Evolutionary conservation across 2,113 vertebrate species (phyloP), one percentile per base, ranked within the genome.

Genomic region (Tetrax tetrax): DNA sequence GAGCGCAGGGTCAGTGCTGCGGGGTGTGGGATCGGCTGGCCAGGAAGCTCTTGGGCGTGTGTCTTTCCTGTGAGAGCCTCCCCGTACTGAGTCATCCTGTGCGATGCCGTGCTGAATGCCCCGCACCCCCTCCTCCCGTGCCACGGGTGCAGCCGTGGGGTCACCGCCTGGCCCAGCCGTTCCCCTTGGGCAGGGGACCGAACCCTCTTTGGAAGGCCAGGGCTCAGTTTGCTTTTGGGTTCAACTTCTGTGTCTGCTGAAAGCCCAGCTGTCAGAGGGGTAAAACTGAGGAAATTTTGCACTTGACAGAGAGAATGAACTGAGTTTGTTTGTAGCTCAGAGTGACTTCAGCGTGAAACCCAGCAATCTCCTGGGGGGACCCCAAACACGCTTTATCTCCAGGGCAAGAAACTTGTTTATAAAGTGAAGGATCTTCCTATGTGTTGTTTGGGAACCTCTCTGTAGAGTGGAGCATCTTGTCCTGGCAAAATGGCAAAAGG

Each of bases 1-100:
- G 50, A 85, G 63, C 0, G 0, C 68, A 22, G 76, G 85, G 65
- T 89, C 61, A 19, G 72, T 16, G 61, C 60, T 0, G 13, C 2
- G 3, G 86, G 77, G 63, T 93, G 96, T 92, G 90, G 86, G 91
- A 96, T 89, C 0, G 3, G 80, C 61, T 0, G 2, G 70, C 80
- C 93, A 96, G 95, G 96, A 97, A 97, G 90, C 95, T 95, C 74
- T 14, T 95, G 95, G 94, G 96, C 1, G 94, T 96, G 93, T 96
- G 91, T 94, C 84, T 57, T 97, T 97, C 96, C 96, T 97, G 91
- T 16, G 2, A 61, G 74, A 96, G 66, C 57, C 94, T 96, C 95
- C 93, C 85, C 0, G 1, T 51, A 68, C 89, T 97, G 95, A 97
- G 77, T 97, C 91, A 95, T 82, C 45, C 48, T 48, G 65, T 1